A percentile compares a stretch with the other conserved stretches of the same genome.
These are phyloP conservation scores for Spheniscus mendiculus DNA, from an alignment of 2,113 vertebrate genomes.

Conservation along the genomic window DNA sequence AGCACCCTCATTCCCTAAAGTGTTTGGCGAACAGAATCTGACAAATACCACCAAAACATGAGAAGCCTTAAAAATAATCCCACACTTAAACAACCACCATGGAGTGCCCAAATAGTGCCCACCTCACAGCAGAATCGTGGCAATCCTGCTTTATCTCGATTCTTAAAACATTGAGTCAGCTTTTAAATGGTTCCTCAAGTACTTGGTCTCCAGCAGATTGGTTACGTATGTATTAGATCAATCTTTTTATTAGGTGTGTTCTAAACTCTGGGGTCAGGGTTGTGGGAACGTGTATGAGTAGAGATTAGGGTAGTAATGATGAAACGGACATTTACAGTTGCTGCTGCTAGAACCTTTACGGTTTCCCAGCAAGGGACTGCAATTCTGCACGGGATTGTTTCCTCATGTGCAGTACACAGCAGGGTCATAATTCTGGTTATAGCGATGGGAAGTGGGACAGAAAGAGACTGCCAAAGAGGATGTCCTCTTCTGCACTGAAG, in stretches of 20 bases:
- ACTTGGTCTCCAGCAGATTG: neutral
- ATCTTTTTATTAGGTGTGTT: neutral
- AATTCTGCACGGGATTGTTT: neutral
- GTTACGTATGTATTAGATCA: neutral
- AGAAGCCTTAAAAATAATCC: neutral
- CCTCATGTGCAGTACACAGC: neutral
- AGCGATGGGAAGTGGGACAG: neutral
- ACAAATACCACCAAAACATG: neutral
- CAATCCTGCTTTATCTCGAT: neutral
- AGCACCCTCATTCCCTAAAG: neutral
- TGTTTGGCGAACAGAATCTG: neutral
- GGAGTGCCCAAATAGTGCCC: neutral
- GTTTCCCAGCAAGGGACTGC: neutral
- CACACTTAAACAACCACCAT: accelerated
- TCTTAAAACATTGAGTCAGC: neutral
- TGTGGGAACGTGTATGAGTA: neutral
- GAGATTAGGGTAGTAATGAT: neutral
- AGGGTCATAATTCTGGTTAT: neutral
- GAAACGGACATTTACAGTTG: neutral
- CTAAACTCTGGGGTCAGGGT: neutral
- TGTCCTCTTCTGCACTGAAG: neutral
- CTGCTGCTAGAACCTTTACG: neutral
- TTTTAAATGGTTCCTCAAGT: neutral
- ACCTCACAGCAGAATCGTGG: neutral
- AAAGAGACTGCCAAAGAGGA: neutral